Evolutionary conservation across 2,888 invertebrate species (phyloP), one percentile per base, ranked within the genome.

Genomic region (Entomobrya multifasciata): DNA sequence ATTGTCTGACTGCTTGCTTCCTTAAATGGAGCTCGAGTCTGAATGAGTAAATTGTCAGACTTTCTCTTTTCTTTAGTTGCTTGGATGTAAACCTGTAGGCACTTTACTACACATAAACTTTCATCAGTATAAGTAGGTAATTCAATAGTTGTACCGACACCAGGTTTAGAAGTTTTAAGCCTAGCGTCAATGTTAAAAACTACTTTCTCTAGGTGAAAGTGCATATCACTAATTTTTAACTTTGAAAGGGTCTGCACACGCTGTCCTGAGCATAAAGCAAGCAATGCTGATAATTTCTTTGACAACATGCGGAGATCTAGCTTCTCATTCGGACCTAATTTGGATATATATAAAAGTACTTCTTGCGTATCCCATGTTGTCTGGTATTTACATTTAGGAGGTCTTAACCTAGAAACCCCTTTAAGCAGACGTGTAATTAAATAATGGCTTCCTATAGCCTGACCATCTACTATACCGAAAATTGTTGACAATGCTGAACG

Each of bases 351-450:
- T n/a, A n/a, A n/a, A n/a, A n/a, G n/a, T n/a, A n/a, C n/a, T n/a
- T n/a, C n/a, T n/a, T 10, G 95, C n/a, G 96, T 0, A 97, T 97
- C 92, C 96, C 0, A 94, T 97, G 78, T 97, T 97, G n/a, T n/a
- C n/a, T n/a, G n/a, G n/a, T n/a, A n/a, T n/a, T n/a, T n/a, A n/a
- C n/a, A n/a, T n/a, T n/a, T n/a, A n/a, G n/a, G n/a, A n/a, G n/a
- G n/a, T n/a, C n/a, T n/a, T n/a, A n/a, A n/a, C n/a, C n/a, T n/a
- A n/a, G n/a, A n/a, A n/a, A n/a, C n/a, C n/a, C n/a, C n/a, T n/a
- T n/a, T n/a, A n/a, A n/a, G n/a, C n/a, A n/a, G n/a, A n/a, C n/a
- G n/a, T n/a, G n/a, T n/a, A n/a, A n/a, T n/a, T n/a, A n/a, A n/a
- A n/a, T n/a, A n/a, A n/a, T n/a, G n/a, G n/a, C n/a, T n/a, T n/a